Conservation (phyloP, 2,113 vertebrate species). For the Rousettus leschenaultii region DNA sequence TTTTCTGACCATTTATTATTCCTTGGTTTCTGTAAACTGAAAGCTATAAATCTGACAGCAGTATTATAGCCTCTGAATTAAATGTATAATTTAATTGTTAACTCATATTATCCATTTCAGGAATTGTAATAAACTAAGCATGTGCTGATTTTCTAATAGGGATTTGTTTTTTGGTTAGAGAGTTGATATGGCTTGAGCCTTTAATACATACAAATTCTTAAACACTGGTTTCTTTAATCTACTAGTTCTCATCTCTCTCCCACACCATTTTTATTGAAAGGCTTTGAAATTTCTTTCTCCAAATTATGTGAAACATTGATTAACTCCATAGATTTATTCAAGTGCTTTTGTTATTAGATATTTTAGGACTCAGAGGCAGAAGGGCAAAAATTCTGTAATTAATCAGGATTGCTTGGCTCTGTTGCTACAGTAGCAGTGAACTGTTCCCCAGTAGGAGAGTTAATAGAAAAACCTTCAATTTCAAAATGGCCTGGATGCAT, state of each 20-base stretch:
- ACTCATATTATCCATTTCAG: conserved; percentile 16
- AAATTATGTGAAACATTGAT: conserved; percentile 66
- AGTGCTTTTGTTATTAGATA: conserved; percentile 70
- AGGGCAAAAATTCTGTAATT: conserved; percentile 72
- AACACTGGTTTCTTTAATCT: conserved; percentile 19
- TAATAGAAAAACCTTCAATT: conserved; percentile 80
- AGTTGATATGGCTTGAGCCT: background rate
- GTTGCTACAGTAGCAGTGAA: conserved; percentile 60
- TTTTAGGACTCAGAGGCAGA: conserved; percentile 58
- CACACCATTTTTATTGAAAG: conserved; percentile 35
- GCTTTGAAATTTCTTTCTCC: conserved; percentile 65
- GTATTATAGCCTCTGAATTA: background rate
- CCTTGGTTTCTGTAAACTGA: background rate
- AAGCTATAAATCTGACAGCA: conserved; percentile 30
- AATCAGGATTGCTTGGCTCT: conserved; percentile 69
- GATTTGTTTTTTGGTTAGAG: conserved; percentile 39
- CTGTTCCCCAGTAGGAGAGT: conserved; percentile 77
- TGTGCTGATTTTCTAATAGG: conserved; percentile 44
- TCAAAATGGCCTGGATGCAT: conserved; percentile 76
- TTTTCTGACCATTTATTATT: background rate
- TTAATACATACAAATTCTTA: conserved; percentile 41
- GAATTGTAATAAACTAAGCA: background rate
- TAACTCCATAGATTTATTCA: conserved; percentile 53
- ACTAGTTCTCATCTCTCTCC: background rate
- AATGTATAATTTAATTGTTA: conserved; percentile 59